These are phyloP conservation scores for Empis stercorea DNA, from an alignment of 2,888 invertebrate species.

Conservation along the genomic window DNA sequence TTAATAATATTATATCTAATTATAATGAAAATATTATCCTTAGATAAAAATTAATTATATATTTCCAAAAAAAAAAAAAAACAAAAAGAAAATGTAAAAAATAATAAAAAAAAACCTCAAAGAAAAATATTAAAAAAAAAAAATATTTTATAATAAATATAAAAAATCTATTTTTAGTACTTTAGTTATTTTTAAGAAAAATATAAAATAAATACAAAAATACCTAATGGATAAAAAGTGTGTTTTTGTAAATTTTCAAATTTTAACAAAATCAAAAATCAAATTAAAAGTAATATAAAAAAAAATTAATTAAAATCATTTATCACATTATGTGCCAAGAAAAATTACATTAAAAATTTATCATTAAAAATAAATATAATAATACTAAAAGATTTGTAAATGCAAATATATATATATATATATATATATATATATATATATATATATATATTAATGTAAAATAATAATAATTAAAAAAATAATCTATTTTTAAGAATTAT, in stretches of 20 bases:
- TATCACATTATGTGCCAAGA: background rate
- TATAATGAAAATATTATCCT: constrained; percentile 4
- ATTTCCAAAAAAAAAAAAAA: too few species aligned
- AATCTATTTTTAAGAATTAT: background rate
- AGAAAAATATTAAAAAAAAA: background rate
- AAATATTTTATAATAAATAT: too few species aligned
- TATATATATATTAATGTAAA: constrained; percentile 6
- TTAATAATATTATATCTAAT: background rate
- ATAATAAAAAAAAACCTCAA: constrained; percentile 12
- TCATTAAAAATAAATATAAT: too few species aligned
- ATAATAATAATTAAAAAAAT: background rate
- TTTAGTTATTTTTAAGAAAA: too few species aligned
- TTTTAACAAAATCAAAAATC: constrained; percentile 2
- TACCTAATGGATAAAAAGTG: constrained; percentile 8
- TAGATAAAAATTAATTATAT: constrained; percentile 3
- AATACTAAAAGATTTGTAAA: too few species aligned
- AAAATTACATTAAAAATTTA: constrained; percentile 5
- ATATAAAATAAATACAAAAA: background rate
- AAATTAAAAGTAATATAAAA: constrained; percentile 2
- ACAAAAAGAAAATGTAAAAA: too few species aligned
- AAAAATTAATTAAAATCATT: background rate
- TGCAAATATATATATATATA: constrained; percentile 4
- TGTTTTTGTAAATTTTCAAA: constrained; percentile 10
- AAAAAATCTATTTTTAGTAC: too few species aligned
- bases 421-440: too few species aligned